Evolutionary conservation across 2,888 invertebrate species (phyloP).

Genomic region (Lottia scabra): DNA sequence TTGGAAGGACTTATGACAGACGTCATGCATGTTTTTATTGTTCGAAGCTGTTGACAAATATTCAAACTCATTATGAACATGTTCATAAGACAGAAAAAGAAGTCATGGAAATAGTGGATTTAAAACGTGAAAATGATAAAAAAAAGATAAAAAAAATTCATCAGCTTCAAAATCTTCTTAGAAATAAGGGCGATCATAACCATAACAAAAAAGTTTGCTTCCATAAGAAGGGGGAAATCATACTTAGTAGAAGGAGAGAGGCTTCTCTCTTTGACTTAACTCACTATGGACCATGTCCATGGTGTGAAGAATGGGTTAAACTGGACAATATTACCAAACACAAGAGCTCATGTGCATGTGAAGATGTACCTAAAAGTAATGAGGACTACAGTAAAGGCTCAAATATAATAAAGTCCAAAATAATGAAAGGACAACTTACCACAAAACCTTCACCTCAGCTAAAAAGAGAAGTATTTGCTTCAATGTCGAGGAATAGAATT

Average conservation of each 20-base stretch:
- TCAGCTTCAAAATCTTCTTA: background rate
- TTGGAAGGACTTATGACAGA: constrained; percentile 7
- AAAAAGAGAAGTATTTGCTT: background rate
- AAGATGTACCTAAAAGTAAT: background rate
- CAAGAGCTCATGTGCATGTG: too few species aligned
- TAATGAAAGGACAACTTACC: background rate
- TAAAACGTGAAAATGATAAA: background rate
- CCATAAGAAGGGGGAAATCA: background rate
- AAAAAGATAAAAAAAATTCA: background rate
- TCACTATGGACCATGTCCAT: background rate
- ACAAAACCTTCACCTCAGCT: background rate
- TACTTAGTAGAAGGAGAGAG: background rate
- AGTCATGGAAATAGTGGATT: background rate
- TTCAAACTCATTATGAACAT: constrained; percentile 8
- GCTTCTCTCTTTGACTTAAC: background rate
- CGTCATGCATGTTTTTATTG: background rate
- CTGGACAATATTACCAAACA: background rate
- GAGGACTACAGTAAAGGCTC: too few species aligned
- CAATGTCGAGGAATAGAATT: background rate
- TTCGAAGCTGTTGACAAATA: background rate
- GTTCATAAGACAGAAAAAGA: background rate
- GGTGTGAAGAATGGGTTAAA: background rate
- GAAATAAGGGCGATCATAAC: background rate
- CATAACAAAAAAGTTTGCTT: background rate
- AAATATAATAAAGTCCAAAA: background rate